A percentile compares a stretch with the other conserved stretches of the same genome.
phyloP scores from a whole-genome alignment of 2,888 invertebrate genomes.

The Eupithecia exiguata region DNA sequence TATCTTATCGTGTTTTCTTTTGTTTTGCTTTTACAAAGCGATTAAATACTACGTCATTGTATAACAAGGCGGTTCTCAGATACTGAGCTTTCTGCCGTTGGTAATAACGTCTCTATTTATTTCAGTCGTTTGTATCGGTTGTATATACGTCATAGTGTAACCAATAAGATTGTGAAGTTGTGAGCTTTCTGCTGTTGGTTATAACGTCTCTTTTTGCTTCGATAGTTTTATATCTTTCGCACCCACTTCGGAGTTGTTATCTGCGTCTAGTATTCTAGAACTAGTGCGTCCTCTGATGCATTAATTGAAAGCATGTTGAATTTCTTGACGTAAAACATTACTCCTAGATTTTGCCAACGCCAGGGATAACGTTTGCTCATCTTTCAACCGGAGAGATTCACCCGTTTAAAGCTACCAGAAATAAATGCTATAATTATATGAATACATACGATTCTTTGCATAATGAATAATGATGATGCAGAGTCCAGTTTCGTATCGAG shows the following conservation, averaged over 20 bases:
- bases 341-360: neutral
- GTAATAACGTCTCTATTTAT: slow-evolving; percentile 39
- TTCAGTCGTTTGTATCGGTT: neutral
- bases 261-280: slow-evolving; percentile 34
- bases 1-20: slow-evolving; percentile 60
- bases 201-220: slow-evolving; percentile 37
- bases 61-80: slow-evolving; percentile 26
- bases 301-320: slow-evolving; percentile 30
- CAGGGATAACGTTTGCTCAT: neutral
- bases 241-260: slow-evolving; percentile 12
- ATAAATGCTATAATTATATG: neutral
- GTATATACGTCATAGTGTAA: slow-evolving; percentile 34
- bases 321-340: slow-evolving; percentile 11
- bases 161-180: slow-evolving; percentile 32
- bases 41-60: slow-evolving; percentile 45
- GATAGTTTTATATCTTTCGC: slow-evolving; percentile 11
- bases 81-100: slow-evolving; percentile 44
- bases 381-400: neutral
- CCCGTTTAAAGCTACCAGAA: neutral
- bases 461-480: neutral
- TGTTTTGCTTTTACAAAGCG: slow-evolving; percentile 53
- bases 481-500: neutral
- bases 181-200: slow-evolving; percentile 42
- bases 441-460: neutral
- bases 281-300: slow-evolving; percentile 30